Percentiles rank a stretch among this genome's conserved stretches.
phyloP scores from a whole-genome alignment of 2,888 invertebrate species.

The Buathra laborator region DNA sequence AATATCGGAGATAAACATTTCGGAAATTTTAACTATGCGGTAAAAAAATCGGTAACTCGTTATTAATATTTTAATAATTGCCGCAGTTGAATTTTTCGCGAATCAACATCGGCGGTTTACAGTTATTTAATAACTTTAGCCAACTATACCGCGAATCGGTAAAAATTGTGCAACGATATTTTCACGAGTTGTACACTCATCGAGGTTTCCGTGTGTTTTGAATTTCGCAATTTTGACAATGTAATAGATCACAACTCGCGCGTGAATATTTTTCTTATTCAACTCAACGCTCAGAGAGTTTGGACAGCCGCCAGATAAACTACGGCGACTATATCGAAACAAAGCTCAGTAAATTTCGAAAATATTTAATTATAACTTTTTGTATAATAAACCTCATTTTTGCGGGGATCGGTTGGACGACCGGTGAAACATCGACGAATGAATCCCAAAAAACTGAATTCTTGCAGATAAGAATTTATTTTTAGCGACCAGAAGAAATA shows the following conservation, averaged over 20 bases:
- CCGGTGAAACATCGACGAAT: slow-evolving; percentile 14
- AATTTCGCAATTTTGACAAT: slow-evolving; percentile 56
- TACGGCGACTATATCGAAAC: slow-evolving; percentile 12
- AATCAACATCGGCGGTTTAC: too few relatives aligned
- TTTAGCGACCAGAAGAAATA: too few relatives aligned
- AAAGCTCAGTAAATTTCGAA: slow-evolving; percentile 45
- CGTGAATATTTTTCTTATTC: slow-evolving; percentile 23
- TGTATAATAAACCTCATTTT: slow-evolving; percentile 42
- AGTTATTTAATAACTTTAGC: too few relatives aligned
- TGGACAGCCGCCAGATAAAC: slow-evolving; percentile 65
- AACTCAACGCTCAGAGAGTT: slow-evolving; percentile 8
- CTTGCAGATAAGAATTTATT: not conserved
- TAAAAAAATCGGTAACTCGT: too few relatives aligned
- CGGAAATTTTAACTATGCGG: too few relatives aligned
- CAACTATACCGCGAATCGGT: not conserved
- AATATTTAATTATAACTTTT: slow-evolving; percentile 62
- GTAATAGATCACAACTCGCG: slow-evolving; percentile 31
- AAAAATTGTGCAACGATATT: not conserved
- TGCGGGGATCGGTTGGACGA: slow-evolving; percentile 48
- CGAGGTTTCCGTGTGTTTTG: slow-evolving; percentile 10
- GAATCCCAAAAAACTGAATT: not conserved
- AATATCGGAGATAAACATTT: too few relatives aligned
- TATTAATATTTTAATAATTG: too few relatives aligned
- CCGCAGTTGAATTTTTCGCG: too few relatives aligned
- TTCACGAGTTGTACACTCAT: not conserved